Base-by-base conservation (phyloP, 1,140 invertebrate species). In the Drepana arcuata region DNA sequence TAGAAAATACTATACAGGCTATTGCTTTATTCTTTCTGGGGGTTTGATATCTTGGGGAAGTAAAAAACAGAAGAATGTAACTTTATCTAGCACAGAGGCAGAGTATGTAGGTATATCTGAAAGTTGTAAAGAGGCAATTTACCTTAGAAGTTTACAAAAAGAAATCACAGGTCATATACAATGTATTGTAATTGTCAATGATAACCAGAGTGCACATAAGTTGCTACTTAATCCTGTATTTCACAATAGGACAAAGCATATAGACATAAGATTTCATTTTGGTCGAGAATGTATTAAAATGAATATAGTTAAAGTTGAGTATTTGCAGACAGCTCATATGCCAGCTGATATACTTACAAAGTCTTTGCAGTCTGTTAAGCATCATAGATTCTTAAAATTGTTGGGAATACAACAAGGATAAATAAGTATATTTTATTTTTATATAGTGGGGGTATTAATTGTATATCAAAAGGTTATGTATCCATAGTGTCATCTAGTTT, bases 161-260 rank as follows among this genome's bases (percentile, higher is more conserved):
- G 33, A 35, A 35, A 35, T 35, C 5, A 35, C 9, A 25, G 33
- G 21, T 35, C 7, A 7, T 10, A 7, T 5, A 3, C 14, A 35
- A 7, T 11, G 16, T 14, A 40, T 40, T 27, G 16, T 40, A 2
- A 11, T 40, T 1, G 6, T n/a, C 24, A 26, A 26, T 26, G n/a
- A 26, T 10, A 26, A 2, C 10, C 24, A 26, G 18, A 30, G 14
- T 16, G 27, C 10, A 30, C 14, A 31, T n/a, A 41, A 41, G 26
- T 16, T 37, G n/a, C 10, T 25, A 28, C 3, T 14, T 37, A 37
- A 37, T 37, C 25, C 21, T 29, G 7, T 26, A 34, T 34, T 14
- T 21, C 31, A 41, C 7, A 34, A 25, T 25, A 27, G 38, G 2
- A 14, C 30, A n/a, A 41, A 41, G n/a, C 37, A 40, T 9, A 31